A percentile compares a stretch with the other conserved stretches of the same genome.
These are phyloP conservation scores for Corella eumyota DNA, from an alignment of 23 tunicate genomes.

Conservation along the genomic window DNA sequence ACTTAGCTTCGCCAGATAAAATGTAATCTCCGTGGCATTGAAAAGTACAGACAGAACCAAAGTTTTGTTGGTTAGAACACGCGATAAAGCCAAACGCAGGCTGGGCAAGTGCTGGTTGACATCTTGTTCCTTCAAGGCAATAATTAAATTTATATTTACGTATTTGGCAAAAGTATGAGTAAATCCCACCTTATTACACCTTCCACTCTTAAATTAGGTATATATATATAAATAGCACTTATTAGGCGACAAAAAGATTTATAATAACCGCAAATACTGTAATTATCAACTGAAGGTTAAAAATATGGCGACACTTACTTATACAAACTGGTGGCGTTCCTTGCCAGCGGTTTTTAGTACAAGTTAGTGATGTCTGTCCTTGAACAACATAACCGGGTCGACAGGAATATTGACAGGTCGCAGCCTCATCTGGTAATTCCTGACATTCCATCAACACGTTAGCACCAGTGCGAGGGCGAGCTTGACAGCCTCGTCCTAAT, in stretches of 20 bases:
- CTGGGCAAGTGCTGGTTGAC: slow-evolving; percentile 26
- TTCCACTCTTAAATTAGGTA: too few relatives aligned
- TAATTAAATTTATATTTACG: too few relatives aligned
- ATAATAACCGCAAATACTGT: too few relatives aligned
- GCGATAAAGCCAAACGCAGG: slow-evolving; percentile 37
- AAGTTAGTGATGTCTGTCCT: slow-evolving; percentile 16
- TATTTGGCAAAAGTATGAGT: too few relatives aligned
- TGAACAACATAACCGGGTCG: slow-evolving; percentile 20
- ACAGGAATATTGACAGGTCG: slow-evolving; percentile 47
- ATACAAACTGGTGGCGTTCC: slow-evolving; percentile 27
- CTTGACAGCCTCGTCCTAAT: slow-evolving; percentile 35
- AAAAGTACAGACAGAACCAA: slow-evolving; percentile 47
- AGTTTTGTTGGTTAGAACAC: slow-evolving; percentile 18
- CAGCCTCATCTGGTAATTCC: slow-evolving; percentile 23
- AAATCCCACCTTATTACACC: too few relatives aligned
- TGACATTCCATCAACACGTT: slow-evolving; percentile 45
- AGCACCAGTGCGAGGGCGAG: slow-evolving; percentile 10
- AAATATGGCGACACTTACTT: slow-evolving; percentile 31
- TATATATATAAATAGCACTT: too few relatives aligned
- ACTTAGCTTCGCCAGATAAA: slow-evolving; percentile 12
- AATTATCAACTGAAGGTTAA: too few relatives aligned
- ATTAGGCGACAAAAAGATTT: too few relatives aligned
- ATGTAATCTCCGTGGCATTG: slow-evolving; percentile 20
- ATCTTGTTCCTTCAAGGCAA: slow-evolving; percentile 33
- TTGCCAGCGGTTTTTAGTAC: slow-evolving; percentile 27